phyloP scores from a whole-genome alignment of 2,888 invertebrate species.

The Cheilosia vulpina region DNA sequence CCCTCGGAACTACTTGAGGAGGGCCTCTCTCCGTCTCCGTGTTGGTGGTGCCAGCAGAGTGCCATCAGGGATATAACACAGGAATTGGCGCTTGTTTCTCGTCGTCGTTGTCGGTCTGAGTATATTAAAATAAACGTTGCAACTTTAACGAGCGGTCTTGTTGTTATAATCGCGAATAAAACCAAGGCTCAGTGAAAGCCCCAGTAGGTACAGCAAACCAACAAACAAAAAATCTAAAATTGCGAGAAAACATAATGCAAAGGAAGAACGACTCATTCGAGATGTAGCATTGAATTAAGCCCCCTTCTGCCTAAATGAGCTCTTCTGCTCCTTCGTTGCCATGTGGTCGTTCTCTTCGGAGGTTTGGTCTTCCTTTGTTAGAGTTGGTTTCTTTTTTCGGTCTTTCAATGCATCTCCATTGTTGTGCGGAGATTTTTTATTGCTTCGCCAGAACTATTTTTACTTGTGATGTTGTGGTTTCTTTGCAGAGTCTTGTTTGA shows the following conservation, averaged over 20 bases:
- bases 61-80: slow-evolving; percentile 23
- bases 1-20: slow-evolving; percentile 60
- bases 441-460: slow-evolving; percentile 39
- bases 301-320: slow-evolving; percentile 51
- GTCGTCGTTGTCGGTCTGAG: slow-evolving; percentile 16
- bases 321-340: slow-evolving; percentile 27
- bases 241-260: slow-evolving; percentile 18
- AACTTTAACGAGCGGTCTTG: slow-evolving; percentile 74
- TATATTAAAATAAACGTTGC: slow-evolving; percentile 72
- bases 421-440: slow-evolving; percentile 37
- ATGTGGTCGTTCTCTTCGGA: slow-evolving; percentile 43
- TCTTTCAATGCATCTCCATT: slow-evolving; percentile 26
- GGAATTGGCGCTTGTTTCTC: slow-evolving; percentile 66
- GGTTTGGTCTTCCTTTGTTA: slow-evolving; percentile 50
- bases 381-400: slow-evolving; percentile 14
- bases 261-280: slow-evolving; percentile 36
- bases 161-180: slow-evolving; percentile 68
- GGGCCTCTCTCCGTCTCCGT: slow-evolving; percentile 17
- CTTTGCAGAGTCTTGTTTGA: slow-evolving; percentile 31
- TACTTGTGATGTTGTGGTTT: slow-evolving; percentile 27
- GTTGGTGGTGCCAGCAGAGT: slow-evolving; percentile 12
- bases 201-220: not conserved
- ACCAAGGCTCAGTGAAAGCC: slow-evolving; percentile 34
- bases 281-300: slow-evolving; percentile 60
- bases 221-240: not conserved